Evolutionary conservation across 2,797 vertebrate species (phyloP).

Genomic region (Numenius phaeopus): DNA sequence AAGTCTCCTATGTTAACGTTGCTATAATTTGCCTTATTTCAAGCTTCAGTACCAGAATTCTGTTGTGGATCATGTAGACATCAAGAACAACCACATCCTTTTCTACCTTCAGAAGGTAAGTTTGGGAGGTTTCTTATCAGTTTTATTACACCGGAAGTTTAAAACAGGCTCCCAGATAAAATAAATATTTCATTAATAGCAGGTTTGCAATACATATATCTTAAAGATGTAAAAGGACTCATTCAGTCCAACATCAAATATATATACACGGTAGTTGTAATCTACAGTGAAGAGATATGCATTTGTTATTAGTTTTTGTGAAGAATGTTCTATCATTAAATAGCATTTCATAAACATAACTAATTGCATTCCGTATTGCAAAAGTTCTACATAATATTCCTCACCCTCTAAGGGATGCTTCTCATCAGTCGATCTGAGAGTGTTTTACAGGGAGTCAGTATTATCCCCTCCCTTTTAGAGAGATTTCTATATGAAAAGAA

Average conservation of each 20-base stretch:
- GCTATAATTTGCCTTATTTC: neutral
- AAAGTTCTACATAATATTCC: neutral
- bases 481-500: neutral
- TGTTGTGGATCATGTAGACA: conserved; percentile 46
- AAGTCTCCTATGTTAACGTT: neutral
- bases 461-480: neutral
- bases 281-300: neutral
- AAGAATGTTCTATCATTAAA: neutral
- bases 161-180: neutral
- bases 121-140: neutral
- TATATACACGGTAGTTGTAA: neutral
- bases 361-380: neutral
- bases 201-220: neutral
- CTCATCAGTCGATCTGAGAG: neutral
- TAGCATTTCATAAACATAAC: neutral
- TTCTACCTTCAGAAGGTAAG: conserved; percentile 72
- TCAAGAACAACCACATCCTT: conserved; percentile 63
- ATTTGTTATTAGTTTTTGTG: neutral
- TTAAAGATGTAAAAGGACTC: neutral
- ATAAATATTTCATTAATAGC: neutral
- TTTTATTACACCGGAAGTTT: neutral
- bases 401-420: neutral
- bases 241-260: neutral
- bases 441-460: neutral
- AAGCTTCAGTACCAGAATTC: conserved; percentile 49